Conservation (phyloP, 92 coral and sea anemone species). For the Zoanthus gigantus region DNA sequence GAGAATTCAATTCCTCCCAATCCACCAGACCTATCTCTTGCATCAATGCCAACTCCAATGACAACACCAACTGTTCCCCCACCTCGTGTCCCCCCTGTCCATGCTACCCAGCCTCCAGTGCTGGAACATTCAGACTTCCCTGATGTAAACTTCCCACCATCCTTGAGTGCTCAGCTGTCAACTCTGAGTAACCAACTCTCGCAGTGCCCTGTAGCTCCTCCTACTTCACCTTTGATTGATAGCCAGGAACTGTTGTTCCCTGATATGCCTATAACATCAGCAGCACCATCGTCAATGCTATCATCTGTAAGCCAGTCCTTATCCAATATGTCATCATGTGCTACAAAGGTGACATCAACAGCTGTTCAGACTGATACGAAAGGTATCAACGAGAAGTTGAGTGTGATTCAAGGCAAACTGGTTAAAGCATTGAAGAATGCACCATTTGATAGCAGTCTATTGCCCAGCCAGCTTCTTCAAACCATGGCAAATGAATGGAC, state of each 20-base stretch:
- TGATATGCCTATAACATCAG: conserved; percentile 76
- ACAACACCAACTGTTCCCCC: conserved; percentile 92
- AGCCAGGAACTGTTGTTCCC: conserved; percentile 72
- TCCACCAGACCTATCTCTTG: conserved; percentile 89
- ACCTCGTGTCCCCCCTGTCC: conserved; percentile 99
- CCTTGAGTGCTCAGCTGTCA: conserved; percentile 74
- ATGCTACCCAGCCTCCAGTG: conserved; percentile 88
- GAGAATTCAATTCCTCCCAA: conserved; percentile 92
- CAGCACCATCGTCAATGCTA: conserved; percentile 76
- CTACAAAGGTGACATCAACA: conserved; percentile 75
- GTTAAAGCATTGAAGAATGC: conserved; percentile 77
- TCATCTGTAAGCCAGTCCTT: conserved; percentile 80
- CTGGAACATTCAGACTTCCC: conserved; percentile 87
- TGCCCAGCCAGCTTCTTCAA: conserved; percentile 47
- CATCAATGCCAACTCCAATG: conserved; percentile 82
- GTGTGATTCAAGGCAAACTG: conserved; percentile 87
- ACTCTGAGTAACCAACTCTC: conserved; percentile 71
- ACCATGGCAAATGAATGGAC: conserved; percentile 50
- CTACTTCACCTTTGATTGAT: conserved; percentile 78
- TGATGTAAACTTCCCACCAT: conserved; percentile 62
- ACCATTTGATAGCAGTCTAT: conserved; percentile 48
- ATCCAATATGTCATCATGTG: conserved; percentile 70
- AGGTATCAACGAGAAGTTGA: conserved; percentile 83
- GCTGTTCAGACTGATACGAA: conserved; percentile 92
- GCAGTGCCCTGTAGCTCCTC: conserved; percentile 74